These are phyloP conservation scores for Nasonia vitripennis DNA, from an alignment of 1,140 invertebrate species.

Conservation along the genomic window DNA sequence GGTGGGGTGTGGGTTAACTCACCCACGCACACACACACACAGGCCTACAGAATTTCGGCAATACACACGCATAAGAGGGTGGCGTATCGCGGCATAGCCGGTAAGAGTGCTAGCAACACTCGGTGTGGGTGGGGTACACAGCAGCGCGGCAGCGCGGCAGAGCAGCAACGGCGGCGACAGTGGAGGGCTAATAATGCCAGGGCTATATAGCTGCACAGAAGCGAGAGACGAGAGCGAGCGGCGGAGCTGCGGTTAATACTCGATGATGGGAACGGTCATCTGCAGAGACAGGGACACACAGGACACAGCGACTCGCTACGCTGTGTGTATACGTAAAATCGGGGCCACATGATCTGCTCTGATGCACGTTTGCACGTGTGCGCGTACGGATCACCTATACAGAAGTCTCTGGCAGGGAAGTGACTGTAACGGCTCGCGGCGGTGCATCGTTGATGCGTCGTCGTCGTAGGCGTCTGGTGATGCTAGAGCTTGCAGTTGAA, in stretches of 20 bases:
- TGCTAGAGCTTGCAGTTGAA: too few relatives aligned
- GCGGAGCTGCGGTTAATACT: conserved; percentile 73
- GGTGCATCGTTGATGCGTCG: conserved; percentile 9
- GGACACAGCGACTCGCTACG: neutral
- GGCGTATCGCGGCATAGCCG: neutral
- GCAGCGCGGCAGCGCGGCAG: neutral
- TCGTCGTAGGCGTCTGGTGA: neutral
- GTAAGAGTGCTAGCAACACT: conserved; percentile 1
- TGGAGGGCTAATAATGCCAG: conserved; percentile 45
- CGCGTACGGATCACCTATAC: neutral
- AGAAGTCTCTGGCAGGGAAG: neutral
- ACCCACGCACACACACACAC: neutral
- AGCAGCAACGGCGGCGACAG: neutral
- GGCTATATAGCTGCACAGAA: neutral
- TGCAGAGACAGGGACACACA: conserved; percentile 72
- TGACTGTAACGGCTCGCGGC: neutral
- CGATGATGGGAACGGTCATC: conserved; percentile 76
- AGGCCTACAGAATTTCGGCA: neutral
- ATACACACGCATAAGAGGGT: neutral
- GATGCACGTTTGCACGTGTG: conserved; percentile 63
- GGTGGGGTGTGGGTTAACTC: too few relatives aligned
- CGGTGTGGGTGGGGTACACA: neutral
- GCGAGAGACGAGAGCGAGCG: neutral
- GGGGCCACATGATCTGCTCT: conserved; percentile 63
- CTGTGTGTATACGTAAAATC: conserved; percentile 63